A percentile compares a stretch with the other conserved stretches of the same genome.
Evolutionary conservation across 2,113 vertebrate genomes (phyloP).

Genomic region (Oxyura jamaicensis): DNA sequence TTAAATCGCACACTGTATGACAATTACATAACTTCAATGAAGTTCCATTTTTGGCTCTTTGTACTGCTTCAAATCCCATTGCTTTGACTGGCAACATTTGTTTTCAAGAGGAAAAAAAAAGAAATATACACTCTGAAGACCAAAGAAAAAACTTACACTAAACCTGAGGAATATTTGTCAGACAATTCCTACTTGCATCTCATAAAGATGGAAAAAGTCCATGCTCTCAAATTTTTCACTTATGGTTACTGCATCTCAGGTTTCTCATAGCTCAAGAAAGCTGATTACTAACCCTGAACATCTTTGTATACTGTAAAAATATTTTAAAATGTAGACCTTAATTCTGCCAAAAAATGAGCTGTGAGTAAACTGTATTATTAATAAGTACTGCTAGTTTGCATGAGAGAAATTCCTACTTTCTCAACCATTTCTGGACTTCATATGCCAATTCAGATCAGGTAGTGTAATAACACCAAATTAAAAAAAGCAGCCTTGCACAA

Average conservation of each 20-base stretch:
- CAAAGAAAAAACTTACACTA: background rate
- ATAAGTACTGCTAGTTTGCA: background rate
- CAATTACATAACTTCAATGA: background rate
- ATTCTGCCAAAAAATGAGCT: background rate
- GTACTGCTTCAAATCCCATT: background rate
- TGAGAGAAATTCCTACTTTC: background rate
- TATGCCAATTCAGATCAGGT: background rate
- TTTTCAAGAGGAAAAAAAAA: background rate
- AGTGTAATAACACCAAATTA: background rate
- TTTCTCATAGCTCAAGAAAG: background rate
- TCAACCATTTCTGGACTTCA: background rate
- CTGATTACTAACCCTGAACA: background rate
- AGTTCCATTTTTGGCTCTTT: background rate
- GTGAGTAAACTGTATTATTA: background rate
- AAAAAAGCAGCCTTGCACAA: background rate
- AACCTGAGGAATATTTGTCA: background rate
- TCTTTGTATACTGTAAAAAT: background rate
- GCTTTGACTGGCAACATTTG: background rate
- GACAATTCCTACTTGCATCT: background rate
- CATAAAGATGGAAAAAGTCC: accelerated
- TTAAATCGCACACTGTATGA: background rate
- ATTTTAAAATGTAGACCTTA: background rate
- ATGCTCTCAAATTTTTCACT: background rate
- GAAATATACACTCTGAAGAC: background rate
- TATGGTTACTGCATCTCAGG: background rate